Evolutionary conservation across 1,140 invertebrate genomes (phyloP), one percentile per base, ranked within the genome.

Genomic region (Cephus cinctus): DNA sequence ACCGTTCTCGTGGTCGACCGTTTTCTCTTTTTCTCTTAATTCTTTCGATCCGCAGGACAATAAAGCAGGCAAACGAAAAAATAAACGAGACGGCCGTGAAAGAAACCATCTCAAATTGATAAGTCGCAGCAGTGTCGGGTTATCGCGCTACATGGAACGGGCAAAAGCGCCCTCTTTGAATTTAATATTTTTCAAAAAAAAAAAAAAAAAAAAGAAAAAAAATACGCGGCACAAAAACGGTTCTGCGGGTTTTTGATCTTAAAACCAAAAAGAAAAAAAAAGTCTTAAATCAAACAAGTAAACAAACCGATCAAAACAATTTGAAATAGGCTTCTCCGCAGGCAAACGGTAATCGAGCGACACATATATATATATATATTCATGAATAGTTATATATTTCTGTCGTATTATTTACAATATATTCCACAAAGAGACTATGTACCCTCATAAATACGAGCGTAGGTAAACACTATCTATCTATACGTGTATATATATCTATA

Each of bases 41-140:
- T 21, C 18, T 34, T 14, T n/a, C 6, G n/a, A 27, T 27, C 59
- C 57, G 55, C 60, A 52, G 57, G 56, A 65, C 56, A 62, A 44
- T 61, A 60, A 64, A 36, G 63, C 43, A 38, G 55, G 63, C 64
- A 68, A 66, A 57, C 60, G n/a, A 61, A 62, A 69, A 72, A 72
- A 72, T 69, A 64, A 73, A 65, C 53, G 61, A 66, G 63, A 69
- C 61, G 59, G 58, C 61, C 62, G 59, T 49, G 49, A 60, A 68
- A 69, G 61, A 70, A 75, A 66, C 69, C 63, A 71, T 59, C 61
- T 71, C 67, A 71, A 71, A 66, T 58, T 57, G 51, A 42, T n/a
- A n/a, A n/a, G n/a, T n/a, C n/a, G n/a, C n/a, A n/a, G n/a, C n/a
- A n/a, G n/a, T n/a, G n/a, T n/a, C n/a, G n/a, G n/a, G n/a, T n/a